Conservation (phyloP, 2,888 invertebrate genomes). For the Alentia gelatinosa region DNA sequence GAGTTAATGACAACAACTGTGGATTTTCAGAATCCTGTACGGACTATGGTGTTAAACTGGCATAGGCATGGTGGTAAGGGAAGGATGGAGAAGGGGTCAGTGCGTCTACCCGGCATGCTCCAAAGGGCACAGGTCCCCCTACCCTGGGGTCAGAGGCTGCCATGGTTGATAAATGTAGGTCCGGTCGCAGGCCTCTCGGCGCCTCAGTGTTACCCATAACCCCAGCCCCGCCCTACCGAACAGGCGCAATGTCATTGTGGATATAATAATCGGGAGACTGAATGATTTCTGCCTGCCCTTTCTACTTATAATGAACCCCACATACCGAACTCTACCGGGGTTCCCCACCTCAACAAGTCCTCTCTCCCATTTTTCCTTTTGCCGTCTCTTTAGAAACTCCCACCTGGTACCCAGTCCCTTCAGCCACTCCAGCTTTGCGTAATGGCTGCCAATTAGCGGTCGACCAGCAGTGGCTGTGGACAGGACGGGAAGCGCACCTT, state of each 20-base stretch:
- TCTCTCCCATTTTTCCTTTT: background rate
- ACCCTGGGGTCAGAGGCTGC: background rate
- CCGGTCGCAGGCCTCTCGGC: too few relatives aligned
- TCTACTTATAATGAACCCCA: background rate
- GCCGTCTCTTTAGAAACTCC: background rate
- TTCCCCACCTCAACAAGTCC: too few relatives aligned
- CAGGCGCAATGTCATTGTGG: too few relatives aligned
- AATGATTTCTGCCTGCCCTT: background rate
- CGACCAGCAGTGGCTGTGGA: too few relatives aligned
- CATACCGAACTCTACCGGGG: background rate
- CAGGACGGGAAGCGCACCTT: too few relatives aligned
- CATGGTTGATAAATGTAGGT: background rate
- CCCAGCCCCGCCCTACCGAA: background rate
- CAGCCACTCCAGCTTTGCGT: background rate
- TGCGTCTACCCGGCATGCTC: background rate
- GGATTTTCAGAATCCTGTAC: too few relatives aligned
- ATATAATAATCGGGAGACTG: too few relatives aligned
- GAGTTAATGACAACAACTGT: too few relatives aligned
- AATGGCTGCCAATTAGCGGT: background rate
- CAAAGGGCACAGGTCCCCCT: background rate
- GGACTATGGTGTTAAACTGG: too few relatives aligned
- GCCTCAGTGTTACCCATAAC: background rate
- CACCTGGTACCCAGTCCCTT: too few relatives aligned
- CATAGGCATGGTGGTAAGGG: too few relatives aligned
- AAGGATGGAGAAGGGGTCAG: background rate